A percentile compares a stretch with the other conserved stretches of the same genome.
Evolutionary conservation across 2,888 invertebrate genomes (phyloP).

Genomic region (Andrena chrysosceles): DNA sequence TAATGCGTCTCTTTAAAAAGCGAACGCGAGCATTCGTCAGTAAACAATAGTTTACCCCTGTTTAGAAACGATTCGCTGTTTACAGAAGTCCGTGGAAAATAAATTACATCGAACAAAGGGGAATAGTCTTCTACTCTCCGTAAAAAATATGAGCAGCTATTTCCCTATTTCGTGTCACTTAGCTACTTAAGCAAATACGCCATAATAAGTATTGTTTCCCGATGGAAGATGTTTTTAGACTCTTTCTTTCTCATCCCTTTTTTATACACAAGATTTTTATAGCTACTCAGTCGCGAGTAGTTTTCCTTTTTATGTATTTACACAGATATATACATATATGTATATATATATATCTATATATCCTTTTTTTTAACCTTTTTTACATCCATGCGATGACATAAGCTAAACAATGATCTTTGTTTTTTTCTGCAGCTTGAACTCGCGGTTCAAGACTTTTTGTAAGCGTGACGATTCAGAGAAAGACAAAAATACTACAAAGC

Average conservation of each 20-base stretch:
- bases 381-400: conserved; percentile 48
- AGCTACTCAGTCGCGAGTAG: conserved; percentile 42
- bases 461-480: conserved; percentile 52
- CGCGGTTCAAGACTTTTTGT: conserved; percentile 4
- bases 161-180: conserved; percentile 47
- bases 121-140: conserved; percentile 62
- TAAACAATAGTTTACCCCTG: conserved; percentile 10
- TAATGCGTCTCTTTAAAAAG: background rate
- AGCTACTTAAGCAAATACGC: conserved; percentile 48
- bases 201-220: conserved; percentile 42
- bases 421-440: conserved; percentile 14
- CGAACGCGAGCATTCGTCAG: background rate
- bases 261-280: conserved; percentile 44
- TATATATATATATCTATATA: conserved; percentile 48
- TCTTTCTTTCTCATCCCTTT: conserved; percentile 15
- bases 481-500: conserved; percentile 46
- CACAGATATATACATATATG: conserved; percentile 44
- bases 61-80: conserved; percentile 13
- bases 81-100: conserved; percentile 19
- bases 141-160: conserved; percentile 67
- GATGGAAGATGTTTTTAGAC: conserved; percentile 37
- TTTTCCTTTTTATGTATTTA: conserved; percentile 48
- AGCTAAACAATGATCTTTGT: conserved; percentile 38
- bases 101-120: conserved; percentile 50
- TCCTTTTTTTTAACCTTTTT: conserved; percentile 36